Evolutionary conservation across 2,113 vertebrate genomes (phyloP), one percentile per base, ranked within the genome.

Genomic region (Galbula dea): DNA sequence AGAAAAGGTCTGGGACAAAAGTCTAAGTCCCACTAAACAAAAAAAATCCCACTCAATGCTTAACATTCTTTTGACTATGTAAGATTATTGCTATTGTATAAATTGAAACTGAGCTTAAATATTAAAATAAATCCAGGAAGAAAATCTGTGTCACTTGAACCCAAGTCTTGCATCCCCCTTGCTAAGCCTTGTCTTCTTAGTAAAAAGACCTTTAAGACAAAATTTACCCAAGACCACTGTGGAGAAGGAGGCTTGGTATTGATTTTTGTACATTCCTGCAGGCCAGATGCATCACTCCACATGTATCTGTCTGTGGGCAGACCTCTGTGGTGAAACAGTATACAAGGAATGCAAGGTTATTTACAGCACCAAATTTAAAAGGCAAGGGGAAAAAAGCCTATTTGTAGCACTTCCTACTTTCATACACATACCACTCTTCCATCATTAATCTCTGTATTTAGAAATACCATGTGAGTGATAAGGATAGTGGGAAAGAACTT

Each of bases 281-380:
- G 97, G 32, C 99, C 99, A 1, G 98, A 98, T 2, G 98, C 98
- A 15, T 99, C 98, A 1, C 99, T 99, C 99, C 99, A 99, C 99
- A 99, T 99, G 88, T 98, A 99, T 58, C 99, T 98, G 95, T 99
- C 99, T 0, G 99, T 99, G 36, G 98, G 99, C 46, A 99, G 98
- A n/a, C 99, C 99, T 94, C 99, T 99, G 97, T 12, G 37, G 41
- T 39, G 32, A 58, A 83, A 85, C 14, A 48, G 86, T 1, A 20
- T 34, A 78, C 16, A 57, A 20, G 39, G 52, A 77, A 77, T 43
- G 30, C 68, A 58, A 66, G 27, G 55, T 59, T 51, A 86, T 57
- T 48, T 24, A 41, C 19, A 65, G 21, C 11, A 17, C 20, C 4
- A 18, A 72, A 46, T 45, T 69, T 24, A 55, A 54, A 81, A 84